phyloP scores from a whole-genome alignment of 92 coral and sea anemone species.

The Umimayanthus chanpuru region DNA sequence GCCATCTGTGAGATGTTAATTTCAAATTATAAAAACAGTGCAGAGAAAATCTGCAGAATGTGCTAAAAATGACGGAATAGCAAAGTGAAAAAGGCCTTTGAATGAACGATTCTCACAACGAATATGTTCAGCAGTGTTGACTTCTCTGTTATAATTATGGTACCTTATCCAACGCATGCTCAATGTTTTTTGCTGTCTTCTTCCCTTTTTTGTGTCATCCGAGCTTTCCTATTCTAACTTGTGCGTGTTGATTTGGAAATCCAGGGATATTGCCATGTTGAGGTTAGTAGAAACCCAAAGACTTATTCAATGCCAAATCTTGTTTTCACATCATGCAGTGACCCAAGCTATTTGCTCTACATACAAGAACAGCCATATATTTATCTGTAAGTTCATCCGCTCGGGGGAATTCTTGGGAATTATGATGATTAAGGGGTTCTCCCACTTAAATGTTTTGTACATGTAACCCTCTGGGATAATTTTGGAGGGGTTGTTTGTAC shows the following conservation, averaged over 20 bases:
- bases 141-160: not conserved
- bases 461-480: not conserved
- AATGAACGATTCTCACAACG: not conserved
- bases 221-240: conserved; percentile 27
- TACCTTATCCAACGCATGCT: not conserved
- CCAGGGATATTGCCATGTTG: not conserved
- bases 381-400: conserved; percentile 35
- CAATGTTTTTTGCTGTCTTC: not conserved
- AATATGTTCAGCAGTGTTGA: not conserved
- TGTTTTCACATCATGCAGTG: conserved; percentile 30
- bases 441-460: not conserved
- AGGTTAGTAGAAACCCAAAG: conserved; percentile 19
- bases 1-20: too few relatives aligned
- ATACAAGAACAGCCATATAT: conserved; percentile 47
- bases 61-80: not conserved
- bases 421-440: not conserved
- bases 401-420: conserved; percentile 13
- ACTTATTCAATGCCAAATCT: not conserved
- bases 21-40: too few relatives aligned
- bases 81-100: not conserved
- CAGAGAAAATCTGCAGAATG: not conserved
- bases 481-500: not conserved
- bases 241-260: conserved; percentile 23
- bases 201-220: conserved; percentile 2
- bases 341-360: conserved; percentile 35